Evolutionary conservation across 2,113 vertebrate species (phyloP), one percentile per base, ranked within the genome.

Genomic region (Xyliphius kryptos): DNA sequence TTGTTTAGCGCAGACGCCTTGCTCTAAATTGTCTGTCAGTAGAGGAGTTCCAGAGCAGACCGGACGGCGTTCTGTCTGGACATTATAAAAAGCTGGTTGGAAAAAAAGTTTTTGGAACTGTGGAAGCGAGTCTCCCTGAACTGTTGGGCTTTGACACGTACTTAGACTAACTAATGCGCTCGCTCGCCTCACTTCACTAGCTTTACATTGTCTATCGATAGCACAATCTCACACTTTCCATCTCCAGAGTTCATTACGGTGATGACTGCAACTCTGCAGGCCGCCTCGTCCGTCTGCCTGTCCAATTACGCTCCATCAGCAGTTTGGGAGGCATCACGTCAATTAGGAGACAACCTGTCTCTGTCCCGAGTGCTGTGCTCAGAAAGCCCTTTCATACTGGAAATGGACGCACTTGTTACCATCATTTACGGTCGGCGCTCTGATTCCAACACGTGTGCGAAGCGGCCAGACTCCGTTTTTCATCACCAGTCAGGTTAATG

Each of bases 341-440:
- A 53, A 51, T 38, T 19, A 17, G 60, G 49, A 60, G 63, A 47
- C 61, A 47, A 63, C 76, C 74, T 62, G 69, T 75, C 75, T 74
- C 68, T 36, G 11, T 48, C 69, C 54, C 68, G 68, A n/a, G n/a
- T n/a, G 49, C 69, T 74, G 53, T 70, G 74, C 68, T 66, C 71
- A 22, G 14, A 46, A 15, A n/a, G 6, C 43, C n/a, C 43, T n/a
- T 2, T 46, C 61, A 67, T 74, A 53, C 63, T 65, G 55, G 53
- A 44, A 69, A 74, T 47, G 40, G 52, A 62, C 26, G 55, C 49
- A 21, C 58, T 57, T 80, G 79, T 80, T 79, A 75, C 69, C 55
- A 76, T 73, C 72, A 67, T 78, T 82, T 77, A 79, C 26, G 69
- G 70, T 70, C 77, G 78, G 80, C 76, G 74, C 40, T 69, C 56